Conservation (phyloP, 1,140 invertebrate species). For the Drosophila bipectinata region DNA sequence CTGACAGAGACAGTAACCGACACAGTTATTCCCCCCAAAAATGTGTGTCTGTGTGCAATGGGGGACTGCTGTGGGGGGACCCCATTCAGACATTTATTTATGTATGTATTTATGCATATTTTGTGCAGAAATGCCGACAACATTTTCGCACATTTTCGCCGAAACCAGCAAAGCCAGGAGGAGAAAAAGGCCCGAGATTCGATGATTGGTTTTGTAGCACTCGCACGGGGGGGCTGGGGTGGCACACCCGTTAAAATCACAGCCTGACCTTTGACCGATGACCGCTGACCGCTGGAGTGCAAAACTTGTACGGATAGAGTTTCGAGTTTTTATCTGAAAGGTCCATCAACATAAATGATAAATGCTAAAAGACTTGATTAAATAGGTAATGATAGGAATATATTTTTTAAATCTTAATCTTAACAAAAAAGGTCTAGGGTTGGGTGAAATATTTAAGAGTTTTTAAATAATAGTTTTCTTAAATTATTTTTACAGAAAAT, state of each 20-base stretch:
- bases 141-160: conserved; percentile 52
- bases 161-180: neutral
- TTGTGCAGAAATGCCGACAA: conserved; percentile 59
- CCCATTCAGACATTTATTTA: conserved; percentile 67
- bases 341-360: neutral
- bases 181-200: conserved; percentile 38
- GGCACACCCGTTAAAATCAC: conserved; percentile 8
- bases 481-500: too few species aligned
- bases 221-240: conserved; percentile 1
- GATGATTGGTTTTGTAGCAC: conserved; percentile 32
- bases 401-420: too few species aligned
- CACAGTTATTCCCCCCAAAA: conserved; percentile 24
- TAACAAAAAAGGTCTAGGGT: too few species aligned
- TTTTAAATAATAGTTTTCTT: too few species aligned
- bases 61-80: neutral
- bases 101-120: conserved; percentile 77
- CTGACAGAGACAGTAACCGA: conserved; percentile 15
- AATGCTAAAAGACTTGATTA: too few species aligned
- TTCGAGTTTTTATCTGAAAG: neutral
- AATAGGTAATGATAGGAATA: too few species aligned
- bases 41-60: conserved; percentile 8
- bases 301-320: conserved; percentile 2
- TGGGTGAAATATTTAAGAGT: too few species aligned
- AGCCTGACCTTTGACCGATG: conserved; percentile 32
- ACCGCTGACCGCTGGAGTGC: conserved; percentile 12